Base-by-base conservation (phyloP, 2,113 vertebrate genomes). In the Saimiri boliviensis region DNA sequence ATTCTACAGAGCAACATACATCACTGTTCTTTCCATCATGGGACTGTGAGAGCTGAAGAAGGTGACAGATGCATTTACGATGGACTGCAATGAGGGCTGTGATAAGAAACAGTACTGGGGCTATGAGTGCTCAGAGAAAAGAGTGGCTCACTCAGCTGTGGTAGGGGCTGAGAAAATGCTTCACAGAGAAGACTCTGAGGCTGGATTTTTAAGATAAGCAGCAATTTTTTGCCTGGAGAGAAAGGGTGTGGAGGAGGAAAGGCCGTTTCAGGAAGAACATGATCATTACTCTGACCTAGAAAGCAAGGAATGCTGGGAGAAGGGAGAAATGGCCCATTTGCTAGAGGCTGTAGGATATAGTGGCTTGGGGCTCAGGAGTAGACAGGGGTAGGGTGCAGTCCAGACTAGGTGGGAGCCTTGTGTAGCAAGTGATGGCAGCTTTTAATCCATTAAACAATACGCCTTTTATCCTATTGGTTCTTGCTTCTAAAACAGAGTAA, bases 341-440 rank as follows among this genome's bases (percentile, higher is more conserved):
- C 8, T 25, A 2, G 12, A 74, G 1, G n/a, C 6, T 49, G 8
- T 2, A 25, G 27, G 42, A 27, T 6, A 42, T 8, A 68, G 30
- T 23, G n/a, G 3, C 10, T 6, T 66, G 0, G 6, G 27, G 14
- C 3, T 40, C 12, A 16, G 5, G 27, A 20, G 4, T 5, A 49
- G 3, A 23, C 11, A 30, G 66, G 14, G 9, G 16, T 3, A n/a
- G n/a, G 47, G 25, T 87, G 30, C 12, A 42, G 35, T 3, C 16
- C 20, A 70, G 70, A 14, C 42, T 35, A 45, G 47, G 9, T 74
- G 40, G 54, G 6, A 25, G 9, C 6, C 37, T 42, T 30, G 5
- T 23, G 23, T 5, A n/a, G n/a, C 12, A 25, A 12, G 47, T 4
- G n/a, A 40, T 1, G 23, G 30, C 2, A 86, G 73, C 1, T 80